Conservation (phyloP, 1,140 invertebrate species). For the Cheumatopsyche charites region DNA sequence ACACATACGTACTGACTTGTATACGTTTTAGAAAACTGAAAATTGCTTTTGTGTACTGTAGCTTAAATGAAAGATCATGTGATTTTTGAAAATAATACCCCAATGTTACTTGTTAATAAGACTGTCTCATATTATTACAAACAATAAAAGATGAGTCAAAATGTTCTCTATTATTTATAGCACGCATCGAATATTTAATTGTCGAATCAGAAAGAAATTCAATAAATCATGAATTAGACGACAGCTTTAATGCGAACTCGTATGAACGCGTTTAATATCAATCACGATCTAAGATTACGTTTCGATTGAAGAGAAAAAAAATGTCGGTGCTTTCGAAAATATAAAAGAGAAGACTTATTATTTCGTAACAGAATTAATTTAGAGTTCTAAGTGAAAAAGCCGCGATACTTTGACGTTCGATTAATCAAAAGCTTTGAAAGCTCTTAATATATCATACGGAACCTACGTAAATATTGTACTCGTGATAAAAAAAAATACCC, state of each 20-base stretch:
- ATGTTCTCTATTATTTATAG: too few species aligned
- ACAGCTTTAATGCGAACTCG: too few species aligned
- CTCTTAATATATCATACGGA: constrained; percentile 24
- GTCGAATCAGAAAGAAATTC: neutral
- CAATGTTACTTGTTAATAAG: constrained; percentile 22
- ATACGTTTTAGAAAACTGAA: constrained; percentile 10
- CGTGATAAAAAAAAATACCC: neutral
- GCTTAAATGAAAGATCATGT: neutral
- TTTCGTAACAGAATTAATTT: constrained; percentile 32
- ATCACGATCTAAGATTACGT: constrained; percentile 8
- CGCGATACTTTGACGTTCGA: constrained; percentile 29
- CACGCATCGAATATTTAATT: neutral
- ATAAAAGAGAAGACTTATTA: constrained; percentile 24
- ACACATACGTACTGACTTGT: constrained; percentile 1
- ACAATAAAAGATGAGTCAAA: too few species aligned
- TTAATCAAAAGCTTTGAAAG: constrained; percentile 31
- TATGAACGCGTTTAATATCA: neutral
- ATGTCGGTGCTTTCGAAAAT: constrained; percentile 23
- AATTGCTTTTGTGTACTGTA: neutral
- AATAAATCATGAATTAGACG: too few species aligned
- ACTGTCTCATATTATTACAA: constrained; percentile 22
- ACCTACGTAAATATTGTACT: neutral
- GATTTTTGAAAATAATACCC: constrained; percentile 11
- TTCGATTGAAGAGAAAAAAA: neutral
- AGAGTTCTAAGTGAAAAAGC: constrained; percentile 33